Base-by-base conservation (phyloP, 1,140 invertebrate genomes). In the Holotrichia oblita region DNA sequence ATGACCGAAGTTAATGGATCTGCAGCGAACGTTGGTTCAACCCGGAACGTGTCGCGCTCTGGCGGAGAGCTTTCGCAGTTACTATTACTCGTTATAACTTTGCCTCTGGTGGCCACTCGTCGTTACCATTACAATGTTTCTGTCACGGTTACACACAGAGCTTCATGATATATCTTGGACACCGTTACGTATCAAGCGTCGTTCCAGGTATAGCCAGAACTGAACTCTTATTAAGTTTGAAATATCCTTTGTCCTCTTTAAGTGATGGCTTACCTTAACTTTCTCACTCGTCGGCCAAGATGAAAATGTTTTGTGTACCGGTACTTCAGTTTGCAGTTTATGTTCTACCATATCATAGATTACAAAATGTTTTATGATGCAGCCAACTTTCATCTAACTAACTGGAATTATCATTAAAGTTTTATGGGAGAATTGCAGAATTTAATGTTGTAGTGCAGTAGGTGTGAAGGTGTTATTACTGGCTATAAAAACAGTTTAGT, bases 41-140 rank as follows among this genome's bases (percentile, higher is more conserved):
- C 61, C 61, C 61, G 61, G 61, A 69, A 69, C 61, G 61, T 69
- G 61, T 69, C 61, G 61, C 61, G 61, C 61, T 69, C 61, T 69
- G 24, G 61, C 61, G 61, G 61, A 69, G 61, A 69, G 61, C 61
- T 69, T 69, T 69, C 20, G 61, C 61, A 69, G 61, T 69, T 69
- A 69, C 61, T 69, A 69, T 20, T 69, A 69, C 61, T 69, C 61
- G 61, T 69, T 69, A 69, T 69, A 69, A 69, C 61, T 69, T 69
- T 69, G 61, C 61, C 61, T 69, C 61, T 22, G 61, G 61, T 69
- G 61, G 61, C 61, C 9, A 69, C 61, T 69, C 61, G 61, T 69
- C 61, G 61, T 69, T 69, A 69, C 61, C 61, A 27, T 69, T 34
- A 69, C 61, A 69, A 69, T 69, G 61, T 69, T 69, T 69, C 61